Evolutionary conservation across 2,888 invertebrate genomes (phyloP).

Genomic region (Cerceris rybyensis): DNA sequence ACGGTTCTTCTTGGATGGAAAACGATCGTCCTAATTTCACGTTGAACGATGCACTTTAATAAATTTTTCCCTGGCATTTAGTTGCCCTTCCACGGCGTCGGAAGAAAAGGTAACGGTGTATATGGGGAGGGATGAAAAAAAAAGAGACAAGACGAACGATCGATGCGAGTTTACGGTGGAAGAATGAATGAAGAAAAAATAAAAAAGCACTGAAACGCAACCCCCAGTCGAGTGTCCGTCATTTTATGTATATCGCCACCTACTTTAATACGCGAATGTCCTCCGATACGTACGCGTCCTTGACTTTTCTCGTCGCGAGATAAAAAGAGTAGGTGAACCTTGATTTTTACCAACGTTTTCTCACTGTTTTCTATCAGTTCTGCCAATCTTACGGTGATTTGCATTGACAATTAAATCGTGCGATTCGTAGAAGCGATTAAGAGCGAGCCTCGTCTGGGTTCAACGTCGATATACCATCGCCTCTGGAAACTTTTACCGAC

Average conservation of each 20-base stretch:
- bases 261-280: not conserved
- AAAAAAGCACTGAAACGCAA: too few species aligned
- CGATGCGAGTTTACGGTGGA: constrained; percentile 3
- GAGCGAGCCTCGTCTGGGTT: too few species aligned
- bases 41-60: constrained; percentile 1
- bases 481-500: too few species aligned
- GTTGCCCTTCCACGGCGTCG: not conserved
- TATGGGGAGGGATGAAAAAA: not conserved
- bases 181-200: not conserved
- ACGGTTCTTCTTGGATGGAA: not conserved
- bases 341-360: not conserved
- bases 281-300: too few species aligned
- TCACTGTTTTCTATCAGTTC: not conserved
- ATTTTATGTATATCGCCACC: constrained; percentile 4
- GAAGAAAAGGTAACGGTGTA: not conserved
- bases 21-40: constrained; percentile 13
- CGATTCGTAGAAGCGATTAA: not conserved
- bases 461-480: too few species aligned
- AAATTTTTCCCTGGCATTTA: constrained; percentile 2
- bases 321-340: not conserved
- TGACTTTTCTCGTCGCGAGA: too few species aligned
- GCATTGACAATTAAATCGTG: not conserved
- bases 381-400: not conserved
- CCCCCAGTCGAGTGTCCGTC: not conserved
- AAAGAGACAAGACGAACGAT: constrained; percentile 3